Evolutionary conservation across 2,888 invertebrate genomes (phyloP), one percentile per base, ranked within the genome.

Genomic region (Drosophila testacea): DNA sequence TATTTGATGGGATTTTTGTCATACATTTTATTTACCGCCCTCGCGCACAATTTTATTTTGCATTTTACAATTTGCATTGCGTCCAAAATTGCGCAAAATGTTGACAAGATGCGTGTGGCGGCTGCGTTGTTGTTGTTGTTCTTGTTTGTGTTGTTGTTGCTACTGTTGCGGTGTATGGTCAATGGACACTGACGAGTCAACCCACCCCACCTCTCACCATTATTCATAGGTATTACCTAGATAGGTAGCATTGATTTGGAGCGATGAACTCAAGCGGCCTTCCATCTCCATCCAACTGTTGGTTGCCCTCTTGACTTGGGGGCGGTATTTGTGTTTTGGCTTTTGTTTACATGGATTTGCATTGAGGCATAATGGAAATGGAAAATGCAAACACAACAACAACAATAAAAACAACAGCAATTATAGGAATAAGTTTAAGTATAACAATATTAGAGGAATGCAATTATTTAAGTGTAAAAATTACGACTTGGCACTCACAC

Each of bases 171-270:
- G 28, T 54, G 13, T 46, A 7, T 59, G 60, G 64, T 34, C 73
- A 52, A 41, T 57, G 63, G 65, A 39, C 66, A 60, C 47, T 39
- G 47, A 4, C 51, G 13, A 55, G 32, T 55, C 44, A 3, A 7
- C 4, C 50, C 28, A 16, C 16, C 28, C 27, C 46, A 3, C 2
- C 46, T 3, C 32, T 4, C 22, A 9, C 0, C 55, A 11, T n/a
- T 28, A 30, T 39, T 46, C 39, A 47, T 63, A 48, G 64, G 63
- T 57, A 38, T 56, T 56, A 44, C 44, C 63, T 38, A 44, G 59
- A 56, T 59, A 73, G 77, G 68, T 73, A 77, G 79, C 91, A 91
- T 90, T 91, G 91, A 91, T 91, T 91, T 91, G 84, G 91, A 89
- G 91, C 91, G 88, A 91, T 91, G 90, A 91, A 91, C 90, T 91